Conservation (phyloP, 1,140 invertebrate genomes). For the Drosophila auraria region DNA sequence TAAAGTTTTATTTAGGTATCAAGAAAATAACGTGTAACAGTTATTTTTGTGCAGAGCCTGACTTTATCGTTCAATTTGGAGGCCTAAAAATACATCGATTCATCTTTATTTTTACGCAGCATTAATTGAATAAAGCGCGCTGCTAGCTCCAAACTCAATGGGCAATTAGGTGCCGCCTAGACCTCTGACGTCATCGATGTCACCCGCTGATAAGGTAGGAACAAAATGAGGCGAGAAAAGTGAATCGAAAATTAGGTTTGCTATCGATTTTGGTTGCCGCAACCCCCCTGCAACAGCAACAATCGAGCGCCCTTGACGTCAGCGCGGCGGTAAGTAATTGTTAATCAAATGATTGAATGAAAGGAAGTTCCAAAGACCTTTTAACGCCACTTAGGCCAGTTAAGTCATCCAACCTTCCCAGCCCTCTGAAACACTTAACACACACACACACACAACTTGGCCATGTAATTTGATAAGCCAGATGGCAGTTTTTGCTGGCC, state of each 20-base stretch:
- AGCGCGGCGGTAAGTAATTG: conserved; percentile 66
- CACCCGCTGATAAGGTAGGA: conserved; percentile 56
- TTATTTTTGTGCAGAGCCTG: conserved; percentile 15
- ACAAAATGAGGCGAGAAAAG: conserved; percentile 27
- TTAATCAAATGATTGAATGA: conserved; percentile 72
- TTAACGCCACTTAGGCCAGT: conserved; percentile 63
- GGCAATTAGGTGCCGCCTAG: conserved; percentile 54
- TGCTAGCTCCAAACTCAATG: conserved; percentile 73
- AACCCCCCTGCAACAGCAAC: not conserved
- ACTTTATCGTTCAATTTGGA: conserved; percentile 48
- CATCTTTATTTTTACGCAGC: conserved; percentile 52
- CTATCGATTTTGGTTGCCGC: conserved; percentile 66
- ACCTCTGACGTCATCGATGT: conserved; percentile 64
- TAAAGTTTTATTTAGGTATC: too few relatives aligned
- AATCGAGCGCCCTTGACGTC: conserved; percentile 57
- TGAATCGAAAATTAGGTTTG: conserved; percentile 73
- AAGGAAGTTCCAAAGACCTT: conserved; percentile 72
- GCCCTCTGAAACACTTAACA: too few relatives aligned
- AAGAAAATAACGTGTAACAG: too few relatives aligned
- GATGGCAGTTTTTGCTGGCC: conserved; percentile 28
- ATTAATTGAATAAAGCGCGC: conserved; percentile 71
- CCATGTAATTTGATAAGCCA: conserved; percentile 82
- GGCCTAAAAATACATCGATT: conserved; percentile 56
- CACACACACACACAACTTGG: conserved; percentile 46
- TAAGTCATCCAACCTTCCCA: conserved; percentile 29